Evolutionary conservation across 2,888 invertebrate genomes (phyloP).

Genomic region (Cotesia congregata): DNA sequence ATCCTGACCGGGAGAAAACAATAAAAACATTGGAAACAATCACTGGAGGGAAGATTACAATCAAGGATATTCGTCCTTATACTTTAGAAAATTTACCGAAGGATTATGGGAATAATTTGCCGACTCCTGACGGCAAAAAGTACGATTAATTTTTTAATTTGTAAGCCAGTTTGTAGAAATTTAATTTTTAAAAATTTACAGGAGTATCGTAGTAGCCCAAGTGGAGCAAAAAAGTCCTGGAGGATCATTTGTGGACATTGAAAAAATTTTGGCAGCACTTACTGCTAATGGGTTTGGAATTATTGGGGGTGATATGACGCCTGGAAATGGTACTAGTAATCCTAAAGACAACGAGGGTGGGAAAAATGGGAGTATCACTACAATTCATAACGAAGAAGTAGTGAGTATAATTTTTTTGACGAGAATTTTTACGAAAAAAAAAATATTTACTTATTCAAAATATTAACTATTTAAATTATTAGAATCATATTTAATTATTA

Average conservation of each 20-base stretch:
- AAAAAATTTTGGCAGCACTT: slow-evolving; percentile 63
- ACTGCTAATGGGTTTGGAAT: slow-evolving; percentile 66
- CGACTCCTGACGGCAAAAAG: slow-evolving; percentile 58
- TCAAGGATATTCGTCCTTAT: slow-evolving; percentile 82
- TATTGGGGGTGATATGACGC: slow-evolving; percentile 56
- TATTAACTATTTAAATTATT: no score
- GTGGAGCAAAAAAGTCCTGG: slow-evolving; percentile 63
- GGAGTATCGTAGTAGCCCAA: slow-evolving; percentile 65
- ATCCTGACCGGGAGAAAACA: slow-evolving; percentile 80
- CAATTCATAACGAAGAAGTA: slow-evolving; percentile 58
- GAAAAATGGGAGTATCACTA: slow-evolving; percentile 47
- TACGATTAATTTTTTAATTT: no score
- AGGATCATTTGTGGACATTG: slow-evolving; percentile 65
- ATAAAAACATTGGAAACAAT: slow-evolving; percentile 83
- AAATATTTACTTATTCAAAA: no score
- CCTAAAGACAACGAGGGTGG: slow-evolving; percentile 34
- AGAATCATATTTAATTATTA: no score
- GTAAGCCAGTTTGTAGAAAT: background rate
- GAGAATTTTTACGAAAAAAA: no score
- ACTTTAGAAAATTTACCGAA: slow-evolving; percentile 58
- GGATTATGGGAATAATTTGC: slow-evolving; percentile 43
- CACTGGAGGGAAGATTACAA: slow-evolving; percentile 84
- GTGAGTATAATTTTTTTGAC: slow-evolving; percentile 52
- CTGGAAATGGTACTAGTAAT: slow-evolving; percentile 44
- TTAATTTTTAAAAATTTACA: slow-evolving; percentile 37